A percentile compares a stretch with the other conserved stretches of the same genome.
phyloP scores from a whole-genome alignment of 2,888 invertebrate genomes.

The Oscheius sp. region DNA sequence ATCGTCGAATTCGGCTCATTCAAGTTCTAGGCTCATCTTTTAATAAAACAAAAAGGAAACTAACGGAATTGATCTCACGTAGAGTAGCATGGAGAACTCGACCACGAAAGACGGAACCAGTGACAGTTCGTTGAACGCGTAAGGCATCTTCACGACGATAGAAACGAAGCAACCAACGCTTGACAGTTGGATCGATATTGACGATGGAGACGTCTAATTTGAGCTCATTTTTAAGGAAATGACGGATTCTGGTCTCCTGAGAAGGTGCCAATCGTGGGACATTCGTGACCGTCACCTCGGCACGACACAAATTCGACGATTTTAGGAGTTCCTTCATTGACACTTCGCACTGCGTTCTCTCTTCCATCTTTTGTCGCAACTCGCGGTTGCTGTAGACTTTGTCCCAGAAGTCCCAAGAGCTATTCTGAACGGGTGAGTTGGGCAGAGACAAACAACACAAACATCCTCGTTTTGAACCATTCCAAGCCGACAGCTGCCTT shows the following conservation, averaged over 20 bases:
- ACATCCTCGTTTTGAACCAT: too few relatives aligned
- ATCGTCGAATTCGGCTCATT: not conserved
- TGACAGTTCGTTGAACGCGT: not conserved
- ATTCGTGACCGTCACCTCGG: constrained; percentile 12
- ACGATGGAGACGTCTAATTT: constrained; percentile 9
- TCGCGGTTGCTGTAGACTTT: constrained; percentile 18
- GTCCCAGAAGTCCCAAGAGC: constrained; percentile 27
- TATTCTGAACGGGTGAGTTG: not conserved
- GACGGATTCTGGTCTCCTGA: not conserved
- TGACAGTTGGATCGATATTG: constrained; percentile 2
- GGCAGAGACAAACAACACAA: not conserved
- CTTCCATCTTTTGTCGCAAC: constrained; percentile 16
- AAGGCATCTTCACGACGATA: constrained; percentile 22
- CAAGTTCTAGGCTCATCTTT: not conserved
- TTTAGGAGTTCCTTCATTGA: constrained; percentile 22
- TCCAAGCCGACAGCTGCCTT: too few relatives aligned
- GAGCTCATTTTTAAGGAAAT: constrained; percentile 15
- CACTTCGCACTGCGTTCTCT: not conserved
- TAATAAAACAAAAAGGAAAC: not conserved
- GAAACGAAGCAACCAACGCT: constrained; percentile 21
- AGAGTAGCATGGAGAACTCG: not conserved
- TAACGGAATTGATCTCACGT: not conserved
- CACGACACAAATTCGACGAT: constrained; percentile 7
- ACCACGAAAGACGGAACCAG: not conserved
- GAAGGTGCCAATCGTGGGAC: constrained; percentile 13